phyloP scores from a whole-genome alignment of 1,140 invertebrate species.

The Sogatella furcifera region DNA sequence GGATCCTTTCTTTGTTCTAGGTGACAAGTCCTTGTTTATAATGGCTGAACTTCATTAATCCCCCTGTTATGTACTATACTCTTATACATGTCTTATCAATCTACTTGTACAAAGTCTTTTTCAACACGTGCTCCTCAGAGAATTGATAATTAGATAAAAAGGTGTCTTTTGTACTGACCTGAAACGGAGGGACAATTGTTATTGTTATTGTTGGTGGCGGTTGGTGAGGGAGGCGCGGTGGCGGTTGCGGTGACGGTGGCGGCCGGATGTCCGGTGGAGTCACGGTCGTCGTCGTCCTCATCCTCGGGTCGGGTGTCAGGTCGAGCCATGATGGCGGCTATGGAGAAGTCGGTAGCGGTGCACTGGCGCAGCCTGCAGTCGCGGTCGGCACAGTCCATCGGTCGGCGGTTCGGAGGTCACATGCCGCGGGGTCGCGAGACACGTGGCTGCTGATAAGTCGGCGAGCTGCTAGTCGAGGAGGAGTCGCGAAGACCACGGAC shows the following conservation, averaged over 20 bases:
- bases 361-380: slow-evolving; percentile 9
- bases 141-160: too few relatives aligned
- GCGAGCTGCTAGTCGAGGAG: neutral
- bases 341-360: slow-evolving; percentile 81
- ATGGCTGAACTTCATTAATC: too few relatives aligned
- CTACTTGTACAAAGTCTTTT: too few relatives aligned
- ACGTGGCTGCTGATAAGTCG: neutral
- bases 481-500: neutral
- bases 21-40: too few relatives aligned
- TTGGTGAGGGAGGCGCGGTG: neutral
- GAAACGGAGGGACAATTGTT: too few relatives aligned
- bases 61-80: too few relatives aligned
- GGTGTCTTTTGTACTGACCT: too few relatives aligned
- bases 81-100: too few relatives aligned
- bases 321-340: slow-evolving; percentile 83
- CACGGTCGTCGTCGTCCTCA: neutral
- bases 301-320: slow-evolving; percentile 20
- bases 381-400: slow-evolving; percentile 15
- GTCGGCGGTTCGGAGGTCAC: neutral
- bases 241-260: neutral
- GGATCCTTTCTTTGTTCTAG: too few relatives aligned
- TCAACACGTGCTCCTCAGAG: too few relatives aligned
- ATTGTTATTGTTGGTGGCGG: too few relatives aligned
- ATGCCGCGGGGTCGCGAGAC: neutral
- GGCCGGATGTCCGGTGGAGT: slow-evolving; percentile 6